Evolutionary conservation across 2,797 vertebrate genomes (phyloP), one percentile per base, ranked within the genome.

Genomic region (Leontocebus nigricollis): DNA sequence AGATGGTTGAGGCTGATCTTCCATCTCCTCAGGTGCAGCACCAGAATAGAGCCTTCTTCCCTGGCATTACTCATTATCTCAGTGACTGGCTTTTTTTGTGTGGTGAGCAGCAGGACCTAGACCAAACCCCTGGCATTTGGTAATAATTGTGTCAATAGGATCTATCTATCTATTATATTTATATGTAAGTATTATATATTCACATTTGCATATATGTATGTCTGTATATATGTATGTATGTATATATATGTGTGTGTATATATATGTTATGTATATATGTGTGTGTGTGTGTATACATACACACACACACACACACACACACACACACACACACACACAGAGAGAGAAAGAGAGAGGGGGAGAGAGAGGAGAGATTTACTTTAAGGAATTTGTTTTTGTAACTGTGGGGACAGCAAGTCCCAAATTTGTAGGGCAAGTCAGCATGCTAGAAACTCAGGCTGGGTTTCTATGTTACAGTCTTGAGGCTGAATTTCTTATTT

Each of bases 251-350:
- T 46, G 20, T 61, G 44, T 11, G 10, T 46, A 27, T 15, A 11
- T 50, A 1, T 14, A 44, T 73, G 17, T 73, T 70, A 3, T 36
- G 3, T 50, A 39, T 39, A 39, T 39, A 39, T 39, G n/a, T 44
- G 44, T 11, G 10, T 46, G 44, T 46, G 20, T 61, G 20, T 52
- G 1, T 10, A 27, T 59, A 48, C 30, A 79, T 2, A 52, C 6
- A 52, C 0, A 55, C 8, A 22, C 20, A 52, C 0, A 24, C 1
- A 39, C 0, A 52, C 7, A 20, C 19, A 52, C 0, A 24, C 0
- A 52, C 7, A 20, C 19, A 41, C 4, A 15, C 14, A 17, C 48
- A 50, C 0, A 52, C 7, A 20, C 19, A 52, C 0, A 26, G 1
- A 41, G 15, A n/a, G n/a, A 27, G 4, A 30, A 6, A 41, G 14